These are phyloP conservation scores for Cervus canadensis DNA, from an alignment of 2,113 vertebrate genomes.

Conservation along the genomic window DNA sequence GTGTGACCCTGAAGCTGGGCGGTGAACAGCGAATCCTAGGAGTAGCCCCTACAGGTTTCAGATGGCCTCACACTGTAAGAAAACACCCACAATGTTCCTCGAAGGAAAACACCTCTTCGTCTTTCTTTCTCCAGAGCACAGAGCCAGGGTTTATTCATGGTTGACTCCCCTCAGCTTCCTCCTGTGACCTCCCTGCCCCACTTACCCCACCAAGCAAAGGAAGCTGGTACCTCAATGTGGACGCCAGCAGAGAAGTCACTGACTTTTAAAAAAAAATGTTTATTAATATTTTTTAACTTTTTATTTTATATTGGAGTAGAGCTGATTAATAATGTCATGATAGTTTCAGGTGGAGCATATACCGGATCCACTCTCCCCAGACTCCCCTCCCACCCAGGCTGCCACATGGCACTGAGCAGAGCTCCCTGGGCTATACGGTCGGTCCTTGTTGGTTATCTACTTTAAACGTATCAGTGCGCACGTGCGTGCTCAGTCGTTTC, in stretches of 20 bases:
- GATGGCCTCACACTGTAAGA: not conserved
- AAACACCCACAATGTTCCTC: accelerated
- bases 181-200: not conserved
- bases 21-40: accelerated
- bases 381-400: not conserved
- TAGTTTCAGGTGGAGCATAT: not conserved
- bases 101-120: not conserved
- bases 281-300: not conserved
- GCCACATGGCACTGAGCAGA: not conserved
- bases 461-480: not conserved
- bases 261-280: not conserved
- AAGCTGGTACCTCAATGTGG: not conserved
- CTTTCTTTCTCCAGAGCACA: too few species aligned
- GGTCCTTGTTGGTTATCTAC: not conserved
- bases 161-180: not conserved
- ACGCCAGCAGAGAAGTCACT: not conserved
- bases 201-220: not conserved
- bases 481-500: not conserved
- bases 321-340: not conserved
- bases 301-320: not conserved
- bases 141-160: not conserved
- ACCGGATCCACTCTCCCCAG: not conserved
- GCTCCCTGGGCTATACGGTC: not conserved
- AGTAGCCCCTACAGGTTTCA: not conserved
- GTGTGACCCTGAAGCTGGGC: not conserved